Percentiles rank a stretch among this genome's conserved stretches.
phyloP scores from a whole-genome alignment of 2,797 vertebrate species.

The Haliaeetus albicilla region DNA sequence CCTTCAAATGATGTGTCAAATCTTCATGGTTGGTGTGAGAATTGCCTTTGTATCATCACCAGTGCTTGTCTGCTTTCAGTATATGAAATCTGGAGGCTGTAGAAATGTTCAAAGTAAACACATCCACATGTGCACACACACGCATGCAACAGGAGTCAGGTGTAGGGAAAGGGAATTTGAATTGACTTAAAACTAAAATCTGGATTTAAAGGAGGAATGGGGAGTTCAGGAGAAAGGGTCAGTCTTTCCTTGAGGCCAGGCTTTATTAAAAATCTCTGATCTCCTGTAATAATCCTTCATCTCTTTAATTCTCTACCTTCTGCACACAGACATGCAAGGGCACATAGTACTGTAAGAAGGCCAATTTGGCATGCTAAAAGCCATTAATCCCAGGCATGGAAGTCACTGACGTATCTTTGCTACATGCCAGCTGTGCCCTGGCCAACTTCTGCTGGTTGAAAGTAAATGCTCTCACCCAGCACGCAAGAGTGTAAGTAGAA shows the following conservation, averaged over 20 bases:
- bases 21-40: background rate
- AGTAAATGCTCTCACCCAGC: background rate
- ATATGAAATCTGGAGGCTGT: background rate
- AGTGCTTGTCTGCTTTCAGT: background rate
- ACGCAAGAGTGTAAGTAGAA: background rate
- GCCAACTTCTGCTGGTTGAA: background rate
- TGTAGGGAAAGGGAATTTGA: background rate
- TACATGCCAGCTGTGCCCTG: background rate
- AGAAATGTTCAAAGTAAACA: background rate
- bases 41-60: background rate
- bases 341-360: background rate
- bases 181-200: background rate
- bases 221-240: background rate
- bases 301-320: constrained; percentile 6
- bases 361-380: constrained; percentile 10
- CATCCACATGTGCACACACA: background rate
- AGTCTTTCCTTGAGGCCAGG: constrained; percentile 9
- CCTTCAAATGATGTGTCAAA: background rate
- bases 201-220: background rate
- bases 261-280: constrained; percentile 11
- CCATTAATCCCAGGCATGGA: background rate
- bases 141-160: background rate
- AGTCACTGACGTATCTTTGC: background rate
- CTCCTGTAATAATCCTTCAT: constrained; percentile 13
- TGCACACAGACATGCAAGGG: background rate